phyloP scores from a whole-genome alignment of 2,113 vertebrate species.

The Thymallus thymallus region DNA sequence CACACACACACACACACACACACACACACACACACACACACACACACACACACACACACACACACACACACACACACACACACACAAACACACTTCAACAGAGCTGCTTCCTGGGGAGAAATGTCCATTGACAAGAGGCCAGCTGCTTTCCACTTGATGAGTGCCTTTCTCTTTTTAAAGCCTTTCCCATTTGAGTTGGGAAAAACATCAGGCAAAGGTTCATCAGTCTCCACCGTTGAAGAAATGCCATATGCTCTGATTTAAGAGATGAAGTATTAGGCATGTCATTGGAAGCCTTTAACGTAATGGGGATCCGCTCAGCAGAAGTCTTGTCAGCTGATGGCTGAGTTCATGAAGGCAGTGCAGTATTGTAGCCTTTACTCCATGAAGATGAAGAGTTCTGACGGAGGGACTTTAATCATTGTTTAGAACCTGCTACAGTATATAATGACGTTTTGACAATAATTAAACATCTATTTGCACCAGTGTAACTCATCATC shows the following conservation, averaged over 20 bases:
- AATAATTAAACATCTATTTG: not conserved
- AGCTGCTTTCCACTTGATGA: conserved; percentile 16
- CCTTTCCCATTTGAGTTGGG: conserved; percentile 15
- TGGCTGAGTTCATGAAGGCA: not conserved
- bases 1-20: not conserved
- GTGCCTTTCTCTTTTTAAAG: conserved; percentile 21
- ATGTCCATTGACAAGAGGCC: conserved; percentile 1
- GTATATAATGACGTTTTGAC: no score
- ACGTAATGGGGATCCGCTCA: conserved; percentile 31
- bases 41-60: not conserved
- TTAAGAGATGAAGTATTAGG: conserved; percentile 20
- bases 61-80: not conserved
- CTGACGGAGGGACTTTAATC: not conserved
- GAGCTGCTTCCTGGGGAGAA: conserved; percentile 6
- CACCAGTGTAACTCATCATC: not conserved
- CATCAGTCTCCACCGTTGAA: conserved; percentile 4
- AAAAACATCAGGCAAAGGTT: conserved; percentile 17
- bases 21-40: not conserved
- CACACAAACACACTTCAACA: not conserved
- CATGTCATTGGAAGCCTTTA: conserved; percentile 22
- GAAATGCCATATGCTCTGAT: conserved; percentile 12
- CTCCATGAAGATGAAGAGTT: not conserved
- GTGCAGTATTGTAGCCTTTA: not conserved
- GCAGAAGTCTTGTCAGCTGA: not conserved
- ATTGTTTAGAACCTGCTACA: not conserved